These are phyloP conservation scores for Campylorhamphus procurvoides DNA, from an alignment of 2,113 vertebrate genomes.

Conservation along the genomic window DNA sequence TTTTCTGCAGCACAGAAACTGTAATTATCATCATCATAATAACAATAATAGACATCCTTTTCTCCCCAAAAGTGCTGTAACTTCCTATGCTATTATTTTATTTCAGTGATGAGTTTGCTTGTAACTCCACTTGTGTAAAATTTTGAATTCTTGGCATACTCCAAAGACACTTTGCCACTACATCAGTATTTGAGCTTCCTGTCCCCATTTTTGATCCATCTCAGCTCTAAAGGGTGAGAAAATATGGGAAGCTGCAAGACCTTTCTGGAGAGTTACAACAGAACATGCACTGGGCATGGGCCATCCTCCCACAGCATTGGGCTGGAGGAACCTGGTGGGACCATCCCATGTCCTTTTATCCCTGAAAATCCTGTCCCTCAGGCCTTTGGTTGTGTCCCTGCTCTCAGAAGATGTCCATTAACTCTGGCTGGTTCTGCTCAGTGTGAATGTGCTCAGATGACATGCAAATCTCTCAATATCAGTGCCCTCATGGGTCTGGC, in stretches of 20 bases:
- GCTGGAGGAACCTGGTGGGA: background rate
- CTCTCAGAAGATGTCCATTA: background rate
- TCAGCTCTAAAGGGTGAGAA: background rate
- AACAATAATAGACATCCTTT: background rate
- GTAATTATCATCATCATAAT: background rate
- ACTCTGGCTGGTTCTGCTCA: background rate
- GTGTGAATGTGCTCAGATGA: background rate
- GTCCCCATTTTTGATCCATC: background rate
- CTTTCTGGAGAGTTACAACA: background rate
- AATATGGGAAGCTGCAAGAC: background rate
- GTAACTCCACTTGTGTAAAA: background rate
- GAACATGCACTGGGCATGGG: rapidly evolving
- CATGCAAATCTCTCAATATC: background rate
- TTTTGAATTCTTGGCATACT: background rate
- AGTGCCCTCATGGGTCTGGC: background rate
- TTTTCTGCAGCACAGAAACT: background rate
- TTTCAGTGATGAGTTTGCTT: background rate
- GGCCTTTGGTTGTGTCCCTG: background rate
- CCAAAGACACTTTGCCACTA: background rate
- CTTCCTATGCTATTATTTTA: background rate
- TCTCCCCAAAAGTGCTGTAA: background rate
- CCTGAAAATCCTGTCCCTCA: background rate
- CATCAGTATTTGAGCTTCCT: background rate
- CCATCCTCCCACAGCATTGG: background rate
- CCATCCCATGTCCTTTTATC: background rate